Evolutionary conservation across 2,113 vertebrate genomes (phyloP).

Genomic region (Peucedramus taeniatus): DNA sequence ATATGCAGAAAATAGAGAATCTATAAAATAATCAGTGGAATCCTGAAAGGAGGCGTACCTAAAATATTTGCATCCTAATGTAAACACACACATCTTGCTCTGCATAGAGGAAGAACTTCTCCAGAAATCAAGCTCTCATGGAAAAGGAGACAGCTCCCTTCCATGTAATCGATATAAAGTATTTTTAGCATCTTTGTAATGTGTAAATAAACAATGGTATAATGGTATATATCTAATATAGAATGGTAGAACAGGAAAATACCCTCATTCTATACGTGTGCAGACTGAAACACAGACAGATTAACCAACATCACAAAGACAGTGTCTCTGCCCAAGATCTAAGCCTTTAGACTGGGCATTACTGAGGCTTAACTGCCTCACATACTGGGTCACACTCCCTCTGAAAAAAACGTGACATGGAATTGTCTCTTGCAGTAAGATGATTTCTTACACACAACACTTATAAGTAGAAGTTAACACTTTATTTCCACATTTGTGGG

Average conservation of each 20-base stretch:
- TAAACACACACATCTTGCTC: not conserved
- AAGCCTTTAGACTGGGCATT: not conserved
- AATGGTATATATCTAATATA: too few relatives aligned
- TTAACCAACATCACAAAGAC: not conserved
- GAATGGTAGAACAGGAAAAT: not conserved
- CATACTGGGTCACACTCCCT: not conserved
- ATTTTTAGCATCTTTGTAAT: not conserved
- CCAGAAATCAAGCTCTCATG: not conserved
- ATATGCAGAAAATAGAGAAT: not conserved
- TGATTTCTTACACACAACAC: not conserved
- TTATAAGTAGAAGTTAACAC: not conserved
- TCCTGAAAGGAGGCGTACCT: not conserved
- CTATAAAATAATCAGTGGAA: not conserved
- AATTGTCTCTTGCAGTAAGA: not conserved
- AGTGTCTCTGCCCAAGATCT: not conserved
- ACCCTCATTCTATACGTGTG: not conserved
- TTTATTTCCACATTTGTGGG: not conserved
- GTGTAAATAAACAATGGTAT: not conserved
- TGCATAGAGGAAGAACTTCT: not conserved
- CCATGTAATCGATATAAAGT: fast-evolving
- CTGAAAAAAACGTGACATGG: fast-evolving
- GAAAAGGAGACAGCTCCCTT: not conserved
- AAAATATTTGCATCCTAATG: not conserved
- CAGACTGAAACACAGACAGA: not conserved
- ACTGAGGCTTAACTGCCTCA: not conserved